These are phyloP conservation scores for Lydus trimaculatus DNA, from an alignment of 2,888 invertebrate species.

Conservation along the genomic window DNA sequence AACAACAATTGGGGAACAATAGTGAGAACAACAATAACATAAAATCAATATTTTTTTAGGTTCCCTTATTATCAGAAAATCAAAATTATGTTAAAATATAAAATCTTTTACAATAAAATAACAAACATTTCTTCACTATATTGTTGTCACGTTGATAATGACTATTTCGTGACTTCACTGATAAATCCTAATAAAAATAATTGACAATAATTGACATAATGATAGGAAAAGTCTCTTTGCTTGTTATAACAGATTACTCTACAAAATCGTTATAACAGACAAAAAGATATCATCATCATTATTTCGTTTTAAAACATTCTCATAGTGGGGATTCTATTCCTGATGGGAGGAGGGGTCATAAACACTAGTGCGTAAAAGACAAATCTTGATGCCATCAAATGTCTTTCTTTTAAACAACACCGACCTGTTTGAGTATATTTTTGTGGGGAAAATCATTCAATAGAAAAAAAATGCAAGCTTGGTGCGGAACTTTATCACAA, in stretches of 20 bases:
- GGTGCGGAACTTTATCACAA: too few relatives aligned
- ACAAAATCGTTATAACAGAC: not conserved
- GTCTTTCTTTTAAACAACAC: too few relatives aligned
- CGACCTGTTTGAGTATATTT: too few relatives aligned
- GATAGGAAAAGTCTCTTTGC: not conserved
- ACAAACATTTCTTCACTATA: not conserved
- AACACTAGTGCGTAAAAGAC: too few relatives aligned
- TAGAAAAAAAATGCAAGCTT: too few relatives aligned
- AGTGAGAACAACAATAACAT: not conserved
- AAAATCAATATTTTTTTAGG: not conserved
- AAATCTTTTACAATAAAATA: not conserved
- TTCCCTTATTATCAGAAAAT: not conserved
- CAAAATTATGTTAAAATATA: not conserved
- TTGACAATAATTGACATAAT: slow-evolving; percentile 4
- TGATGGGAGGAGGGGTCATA: too few relatives aligned
- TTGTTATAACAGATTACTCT: not conserved
- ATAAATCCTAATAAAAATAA: slow-evolving; percentile 4
- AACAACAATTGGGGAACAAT: not conserved
- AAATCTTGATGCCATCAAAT: too few relatives aligned
- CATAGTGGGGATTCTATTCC: too few relatives aligned
- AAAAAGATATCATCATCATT: too few relatives aligned
- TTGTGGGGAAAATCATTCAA: too few relatives aligned
- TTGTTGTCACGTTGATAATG: not conserved
- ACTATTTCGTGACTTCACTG: not conserved
- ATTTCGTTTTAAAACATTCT: too few relatives aligned